Conservation (phyloP, 2,888 invertebrate genomes). For the Synergus japonicus region DNA sequence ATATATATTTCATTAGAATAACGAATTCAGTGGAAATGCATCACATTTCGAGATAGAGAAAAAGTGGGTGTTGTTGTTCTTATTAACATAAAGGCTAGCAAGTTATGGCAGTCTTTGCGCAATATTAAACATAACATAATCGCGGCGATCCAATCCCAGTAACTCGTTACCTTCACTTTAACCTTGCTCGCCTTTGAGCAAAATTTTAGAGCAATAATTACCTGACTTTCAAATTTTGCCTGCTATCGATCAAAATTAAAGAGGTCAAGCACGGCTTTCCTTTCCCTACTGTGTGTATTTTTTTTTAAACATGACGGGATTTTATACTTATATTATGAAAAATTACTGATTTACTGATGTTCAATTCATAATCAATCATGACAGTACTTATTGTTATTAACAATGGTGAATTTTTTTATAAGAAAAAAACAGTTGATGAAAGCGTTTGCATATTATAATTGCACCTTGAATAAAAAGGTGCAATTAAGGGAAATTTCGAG, state of each 20-base stretch:
- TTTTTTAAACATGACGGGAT: background rate
- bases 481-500: background rate
- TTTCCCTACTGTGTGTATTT: background rate
- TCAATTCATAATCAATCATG: background rate
- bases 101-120: constrained; percentile 44
- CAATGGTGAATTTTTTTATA: too few relatives aligned
- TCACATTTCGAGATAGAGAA: constrained; percentile 43
- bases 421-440: background rate
- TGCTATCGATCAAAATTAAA: background rate
- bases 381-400: background rate
- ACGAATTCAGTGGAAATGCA: constrained; percentile 45
- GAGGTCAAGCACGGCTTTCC: too few relatives aligned
- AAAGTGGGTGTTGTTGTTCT: constrained; percentile 43
- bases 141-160: constrained; percentile 8
- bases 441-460: background rate
- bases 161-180: constrained; percentile 44
- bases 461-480: background rate
- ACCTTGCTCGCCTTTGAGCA: constrained; percentile 50
- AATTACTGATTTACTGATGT: background rate
- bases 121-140: constrained; percentile 45
- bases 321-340: background rate
- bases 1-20: constrained; percentile 33
- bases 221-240: constrained; percentile 14
- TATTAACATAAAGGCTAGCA: constrained; percentile 48
- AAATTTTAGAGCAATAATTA: constrained; percentile 22